phyloP scores from a whole-genome alignment of 92 coral and sea anemone species.

The Parazoanthus darwini region DNA sequence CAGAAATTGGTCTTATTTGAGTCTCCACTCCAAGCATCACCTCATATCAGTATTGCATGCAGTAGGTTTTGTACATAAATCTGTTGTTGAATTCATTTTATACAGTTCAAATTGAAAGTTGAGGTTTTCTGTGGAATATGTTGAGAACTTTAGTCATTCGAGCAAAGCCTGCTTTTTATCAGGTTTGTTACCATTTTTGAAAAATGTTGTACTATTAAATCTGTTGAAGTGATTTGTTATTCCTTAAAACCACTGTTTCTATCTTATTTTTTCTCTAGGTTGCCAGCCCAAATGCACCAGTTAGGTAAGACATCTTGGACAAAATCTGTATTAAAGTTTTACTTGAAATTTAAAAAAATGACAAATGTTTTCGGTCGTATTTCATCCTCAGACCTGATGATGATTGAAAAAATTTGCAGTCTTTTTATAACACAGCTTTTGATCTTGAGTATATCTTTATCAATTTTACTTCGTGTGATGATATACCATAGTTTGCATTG shows the following conservation, averaged over 20 bases:
- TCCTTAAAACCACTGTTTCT: background rate
- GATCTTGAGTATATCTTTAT: no score
- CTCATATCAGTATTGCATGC: background rate
- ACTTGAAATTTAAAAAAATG: no score
- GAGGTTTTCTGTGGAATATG: background rate
- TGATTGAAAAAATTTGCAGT: no score
- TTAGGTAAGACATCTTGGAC: constrained; percentile 3
- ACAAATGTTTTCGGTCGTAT: no score
- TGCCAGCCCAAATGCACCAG: constrained; percentile 28
- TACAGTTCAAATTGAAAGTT: background rate
- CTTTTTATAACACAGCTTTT: no score
- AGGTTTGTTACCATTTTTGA: background rate
- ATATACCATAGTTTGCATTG: background rate
- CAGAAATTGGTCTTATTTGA: background rate
- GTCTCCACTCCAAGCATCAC: background rate
- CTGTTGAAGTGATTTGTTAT: background rate
- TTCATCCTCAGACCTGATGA: no score
- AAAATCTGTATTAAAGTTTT: no score
- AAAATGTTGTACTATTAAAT: background rate
- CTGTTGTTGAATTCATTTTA: no score
- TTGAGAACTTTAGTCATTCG: background rate
- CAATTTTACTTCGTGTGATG: no score
- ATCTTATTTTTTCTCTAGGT: background rate
- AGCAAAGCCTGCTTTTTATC: constrained; percentile 1
- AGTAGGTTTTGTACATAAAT: background rate